A percentile compares a stretch with the other conserved stretches of the same genome.
These are phyloP conservation scores for Tetragonula carbonaria DNA, from an alignment of 2,888 invertebrate genomes.

Conservation along the genomic window DNA sequence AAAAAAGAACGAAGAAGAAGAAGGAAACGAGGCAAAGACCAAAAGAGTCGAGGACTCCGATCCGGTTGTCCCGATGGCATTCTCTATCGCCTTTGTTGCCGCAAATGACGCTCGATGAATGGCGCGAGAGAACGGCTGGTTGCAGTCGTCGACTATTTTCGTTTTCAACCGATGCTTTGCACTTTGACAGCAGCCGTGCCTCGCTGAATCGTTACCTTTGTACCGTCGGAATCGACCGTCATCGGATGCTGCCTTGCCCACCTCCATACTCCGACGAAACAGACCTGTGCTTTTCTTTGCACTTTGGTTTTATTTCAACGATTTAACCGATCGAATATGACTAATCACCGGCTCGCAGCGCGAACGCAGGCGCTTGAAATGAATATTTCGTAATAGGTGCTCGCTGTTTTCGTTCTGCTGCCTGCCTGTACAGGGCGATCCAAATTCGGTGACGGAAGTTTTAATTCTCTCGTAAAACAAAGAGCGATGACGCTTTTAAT, in stretches of 20 bases:
- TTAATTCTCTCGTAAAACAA: too few relatives aligned
- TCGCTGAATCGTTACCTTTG: neutral
- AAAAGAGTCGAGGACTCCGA: neutral
- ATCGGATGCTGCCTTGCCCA: neutral
- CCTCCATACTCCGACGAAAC: neutral
- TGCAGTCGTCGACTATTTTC: neutral
- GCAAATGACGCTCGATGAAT: slow-evolving; percentile 21
- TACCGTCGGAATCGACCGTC: neutral
- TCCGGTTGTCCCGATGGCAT: neutral
- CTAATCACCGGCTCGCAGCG: too few relatives aligned
- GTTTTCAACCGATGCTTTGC: neutral
- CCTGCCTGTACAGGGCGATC: too few relatives aligned
- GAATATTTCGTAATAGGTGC: too few relatives aligned
- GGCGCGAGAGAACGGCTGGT: neutral
- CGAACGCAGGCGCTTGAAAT: too few relatives aligned
- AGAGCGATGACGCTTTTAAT: too few relatives aligned
- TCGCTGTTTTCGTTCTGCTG: too few relatives aligned
- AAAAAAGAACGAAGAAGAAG: too few relatives aligned
- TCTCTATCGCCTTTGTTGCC: slow-evolving; percentile 13
- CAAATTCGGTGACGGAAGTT: too few relatives aligned
- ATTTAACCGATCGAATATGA: too few relatives aligned
- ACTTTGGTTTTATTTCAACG: too few relatives aligned
- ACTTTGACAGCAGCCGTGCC: neutral
- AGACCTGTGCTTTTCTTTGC: too few relatives aligned
- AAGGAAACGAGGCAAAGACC: neutral